Conservation (phyloP, 2,888 invertebrate species). For the Agriotes lineatus region DNA sequence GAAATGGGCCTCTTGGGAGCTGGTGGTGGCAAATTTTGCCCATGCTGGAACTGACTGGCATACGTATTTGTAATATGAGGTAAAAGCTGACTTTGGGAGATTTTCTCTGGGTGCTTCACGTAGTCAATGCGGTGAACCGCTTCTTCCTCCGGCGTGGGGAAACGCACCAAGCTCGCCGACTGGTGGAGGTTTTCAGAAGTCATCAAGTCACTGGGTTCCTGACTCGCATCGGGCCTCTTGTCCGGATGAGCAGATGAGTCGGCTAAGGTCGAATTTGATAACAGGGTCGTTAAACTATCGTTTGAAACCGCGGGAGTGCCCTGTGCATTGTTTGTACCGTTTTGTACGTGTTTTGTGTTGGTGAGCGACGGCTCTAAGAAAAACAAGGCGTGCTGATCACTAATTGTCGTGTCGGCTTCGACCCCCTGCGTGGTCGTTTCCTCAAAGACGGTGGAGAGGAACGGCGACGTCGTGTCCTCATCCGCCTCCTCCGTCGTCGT, state of each 20-base stretch:
- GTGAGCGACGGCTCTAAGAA: conserved; percentile 45
- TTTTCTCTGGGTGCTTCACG: conserved; percentile 25
- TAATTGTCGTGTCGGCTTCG: conserved; percentile 36
- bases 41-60: conserved; percentile 18
- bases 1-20: conserved; percentile 9
- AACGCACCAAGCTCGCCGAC: conserved; percentile 30
- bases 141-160: conserved; percentile 34
- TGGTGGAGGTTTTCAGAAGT: conserved; percentile 37
- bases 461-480: not conserved
- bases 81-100: conserved; percentile 14
- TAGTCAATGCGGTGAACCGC: conserved; percentile 9
- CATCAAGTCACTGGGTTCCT: conserved; percentile 32
- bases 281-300: conserved; percentile 39
- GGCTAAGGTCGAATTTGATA: conserved; percentile 30
- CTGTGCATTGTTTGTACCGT: conserved; percentile 39
- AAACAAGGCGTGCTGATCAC: conserved; percentile 52
- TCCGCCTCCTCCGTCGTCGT: no score
- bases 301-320: conserved; percentile 35
- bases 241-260: conserved; percentile 15
- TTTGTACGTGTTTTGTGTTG: conserved; percentile 43
- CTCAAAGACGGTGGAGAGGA: not conserved
- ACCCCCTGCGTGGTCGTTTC: conserved; percentile 36
- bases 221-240: not conserved
- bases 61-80: conserved; percentile 28
- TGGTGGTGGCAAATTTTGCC: no score